Percentiles rank a stretch among this genome's conserved stretches.
Conservation (phyloP, 2,797 vertebrate genomes). For the Anniella stebbinsi region DNA sequence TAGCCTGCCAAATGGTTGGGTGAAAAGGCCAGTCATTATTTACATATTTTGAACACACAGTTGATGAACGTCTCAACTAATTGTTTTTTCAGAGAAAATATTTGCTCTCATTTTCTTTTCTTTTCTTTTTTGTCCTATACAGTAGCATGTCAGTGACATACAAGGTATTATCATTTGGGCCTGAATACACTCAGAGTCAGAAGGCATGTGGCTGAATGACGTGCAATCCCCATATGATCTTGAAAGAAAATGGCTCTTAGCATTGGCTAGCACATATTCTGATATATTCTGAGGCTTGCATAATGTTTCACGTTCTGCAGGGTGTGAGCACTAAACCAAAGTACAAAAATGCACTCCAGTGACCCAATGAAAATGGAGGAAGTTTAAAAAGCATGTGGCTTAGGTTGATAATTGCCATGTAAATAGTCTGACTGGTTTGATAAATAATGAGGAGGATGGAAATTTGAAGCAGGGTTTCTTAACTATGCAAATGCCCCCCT, state of each 20-base stretch:
- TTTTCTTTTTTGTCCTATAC: conserved; percentile 19
- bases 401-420: background rate
- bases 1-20: conserved; percentile 18
- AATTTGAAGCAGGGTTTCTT: background rate
- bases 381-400: background rate
- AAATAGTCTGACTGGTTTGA: background rate
- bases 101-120: conserved; percentile 43
- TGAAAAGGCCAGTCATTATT: conserved; percentile 51
- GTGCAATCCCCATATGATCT: conserved; percentile 47
- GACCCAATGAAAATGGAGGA: background rate
- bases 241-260: background rate
- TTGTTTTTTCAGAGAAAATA: conserved; percentile 47
- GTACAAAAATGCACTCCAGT: background rate
- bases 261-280: background rate
- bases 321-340: background rate
- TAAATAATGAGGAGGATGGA: background rate
- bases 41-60: conserved; percentile 56
- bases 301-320: background rate
- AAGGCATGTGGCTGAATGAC: conserved; percentile 43
- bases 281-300: background rate
- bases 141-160: background rate
- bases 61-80: conserved; percentile 50
- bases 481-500: background rate
- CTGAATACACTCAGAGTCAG: background rate
- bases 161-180: background rate